Evolutionary conservation across 1,140 invertebrate genomes (phyloP).

Genomic region (Solen grandis): DNA sequence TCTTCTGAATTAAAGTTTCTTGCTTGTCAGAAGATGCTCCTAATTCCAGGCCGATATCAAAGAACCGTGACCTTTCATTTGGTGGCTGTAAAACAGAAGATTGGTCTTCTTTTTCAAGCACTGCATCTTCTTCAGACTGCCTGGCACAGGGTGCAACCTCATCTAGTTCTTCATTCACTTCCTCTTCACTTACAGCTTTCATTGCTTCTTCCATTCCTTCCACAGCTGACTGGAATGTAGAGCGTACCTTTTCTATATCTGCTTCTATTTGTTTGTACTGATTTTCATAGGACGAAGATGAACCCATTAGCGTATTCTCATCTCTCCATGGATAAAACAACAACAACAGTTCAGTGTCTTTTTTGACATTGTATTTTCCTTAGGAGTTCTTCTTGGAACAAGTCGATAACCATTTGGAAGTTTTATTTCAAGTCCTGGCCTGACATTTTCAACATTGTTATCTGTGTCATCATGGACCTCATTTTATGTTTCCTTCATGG

Average conservation of each 20-base stretch:
- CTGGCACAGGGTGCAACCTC: constrained; percentile 41
- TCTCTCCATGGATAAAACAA: constrained; percentile 53
- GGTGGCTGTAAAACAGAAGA: constrained; percentile 23
- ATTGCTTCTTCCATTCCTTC: constrained; percentile 24
- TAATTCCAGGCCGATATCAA: constrained; percentile 31
- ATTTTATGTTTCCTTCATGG: not conserved
- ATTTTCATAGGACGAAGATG: not conserved
- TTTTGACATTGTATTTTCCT: constrained; percentile 35
- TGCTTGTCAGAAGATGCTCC: not conserved
- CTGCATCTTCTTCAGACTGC: constrained; percentile 52
- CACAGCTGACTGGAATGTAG: not conserved
- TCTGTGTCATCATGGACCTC: constrained; percentile 36
- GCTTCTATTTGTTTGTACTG: not conserved
- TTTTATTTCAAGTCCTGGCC: constrained; percentile 1
- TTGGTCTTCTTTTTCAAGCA: constrained; percentile 13
- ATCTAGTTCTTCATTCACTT: constrained; percentile 31
- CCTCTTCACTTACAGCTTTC: constrained; percentile 22
- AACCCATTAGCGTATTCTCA: constrained; percentile 29
- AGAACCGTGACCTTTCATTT: not conserved
- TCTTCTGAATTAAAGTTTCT: constrained; percentile 33
- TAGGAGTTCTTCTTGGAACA: not conserved
- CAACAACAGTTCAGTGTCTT: constrained; percentile 52
- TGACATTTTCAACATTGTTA: constrained; percentile 39
- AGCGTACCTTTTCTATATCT: not conserved
- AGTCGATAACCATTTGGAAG: constrained; percentile 38